Base-by-base conservation (phyloP, 2,888 invertebrate species). In the Synanthedon andrenaeformis region DNA sequence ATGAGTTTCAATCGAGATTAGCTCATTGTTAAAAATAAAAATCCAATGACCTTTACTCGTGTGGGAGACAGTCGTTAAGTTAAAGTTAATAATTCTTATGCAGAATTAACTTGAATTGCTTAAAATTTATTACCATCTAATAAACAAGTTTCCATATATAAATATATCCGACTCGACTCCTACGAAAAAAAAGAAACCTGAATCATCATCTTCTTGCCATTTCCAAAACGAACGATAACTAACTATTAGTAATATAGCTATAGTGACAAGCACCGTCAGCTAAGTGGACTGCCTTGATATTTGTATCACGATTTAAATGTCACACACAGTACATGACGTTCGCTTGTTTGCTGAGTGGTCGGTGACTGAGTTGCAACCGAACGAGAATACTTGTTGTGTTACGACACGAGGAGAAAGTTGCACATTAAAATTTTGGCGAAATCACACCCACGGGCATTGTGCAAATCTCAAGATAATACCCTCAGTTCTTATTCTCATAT, bases 401-500 rank as follows among this genome's bases (percentile, higher is more conserved):
- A 73, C 82, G 75, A 81, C 78, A 80, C 65, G 62, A 64, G 72
- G 85, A 82, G 86, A 87, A 86, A 87, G 86, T 79, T 66, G 67
- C 67, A 58, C 72, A 67, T 76, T n/a, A n/a, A n/a, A n/a, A n/a
- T n/a, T 67, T 77, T 83, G 83, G 83, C 79, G 83, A 86, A 86
- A 85, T 81, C 82, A 78, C 84, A 51, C 57, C 84, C 82, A 85
- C 86, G 69, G 63, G 72, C 65, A 67, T 70, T 77, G 82, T 78
- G 84, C 82, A 79, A 85, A 83, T 82, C 70, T 77, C 67, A 69
- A 73, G 64, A 75, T 71, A 23, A 71, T 65, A 65, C 70, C 72
- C 70, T 70, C 72, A 64, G 70, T 68, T 62, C 73, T 59, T 76
- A 75, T 68, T 62, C 73, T 59, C 75, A 75, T 71, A 75, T 67